Evolutionary conservation across 2,888 invertebrate genomes (phyloP).

Genomic region (Lepidonotus clava): DNA sequence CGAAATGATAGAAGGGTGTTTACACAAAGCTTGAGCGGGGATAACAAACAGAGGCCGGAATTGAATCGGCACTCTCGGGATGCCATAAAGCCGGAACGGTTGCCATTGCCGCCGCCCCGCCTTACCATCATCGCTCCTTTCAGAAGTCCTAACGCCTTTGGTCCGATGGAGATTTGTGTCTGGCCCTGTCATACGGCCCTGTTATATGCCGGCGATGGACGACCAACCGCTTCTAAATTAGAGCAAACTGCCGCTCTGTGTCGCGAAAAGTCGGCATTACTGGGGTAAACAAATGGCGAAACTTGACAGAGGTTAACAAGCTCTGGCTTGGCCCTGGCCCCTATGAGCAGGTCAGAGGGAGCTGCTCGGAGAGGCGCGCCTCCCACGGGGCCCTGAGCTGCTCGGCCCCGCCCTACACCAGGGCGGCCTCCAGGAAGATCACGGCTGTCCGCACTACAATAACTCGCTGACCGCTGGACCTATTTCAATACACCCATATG

Average conservation of each 20-base stretch:
- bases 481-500: no score
- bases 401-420: no score
- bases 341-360: background rate
- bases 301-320: conserved; percentile 22
- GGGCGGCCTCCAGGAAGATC: no score
- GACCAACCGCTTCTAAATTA: conserved; percentile 5
- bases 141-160: background rate
- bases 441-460: no score
- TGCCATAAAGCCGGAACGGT: background rate
- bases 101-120: background rate
- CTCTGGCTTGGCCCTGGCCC: background rate
- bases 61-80: background rate
- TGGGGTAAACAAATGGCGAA: conserved; percentile 9
- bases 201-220: background rate
- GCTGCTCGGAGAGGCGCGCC: background rate
- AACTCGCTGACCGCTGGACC: no score
- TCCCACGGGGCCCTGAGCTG: background rate
- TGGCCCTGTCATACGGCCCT: background rate
- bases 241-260: background rate
- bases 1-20: conserved; percentile 31
- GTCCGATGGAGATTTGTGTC: background rate
- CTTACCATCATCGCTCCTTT: background rate
- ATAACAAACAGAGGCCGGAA: background rate
- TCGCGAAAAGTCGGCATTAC: conserved; percentile 11
- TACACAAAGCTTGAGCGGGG: background rate